Evolutionary conservation across 1,140 invertebrate genomes (phyloP).

Genomic region (Leptinotarsa defecta): DNA sequence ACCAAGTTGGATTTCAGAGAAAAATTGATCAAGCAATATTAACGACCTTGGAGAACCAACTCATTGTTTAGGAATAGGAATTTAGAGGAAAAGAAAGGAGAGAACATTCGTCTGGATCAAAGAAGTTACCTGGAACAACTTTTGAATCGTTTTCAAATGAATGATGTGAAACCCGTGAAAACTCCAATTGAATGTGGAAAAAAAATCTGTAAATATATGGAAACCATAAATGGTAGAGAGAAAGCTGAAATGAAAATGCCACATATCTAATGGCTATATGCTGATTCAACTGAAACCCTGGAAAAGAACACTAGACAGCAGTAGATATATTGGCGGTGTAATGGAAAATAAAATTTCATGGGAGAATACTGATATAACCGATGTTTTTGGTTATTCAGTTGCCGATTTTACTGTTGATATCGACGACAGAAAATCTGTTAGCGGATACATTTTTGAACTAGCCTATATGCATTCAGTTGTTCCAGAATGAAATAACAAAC

Average conservation of each 20-base stretch:
- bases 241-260: not conserved
- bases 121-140: too few relatives aligned
- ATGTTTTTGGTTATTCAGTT: slow-evolving; percentile 41
- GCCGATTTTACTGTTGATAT: slow-evolving; percentile 52
- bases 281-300: not conserved
- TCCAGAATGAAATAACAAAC: slow-evolving; percentile 48
- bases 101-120: too few relatives aligned
- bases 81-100: too few relatives aligned
- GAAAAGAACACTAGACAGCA: not conserved
- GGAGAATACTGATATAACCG: not conserved
- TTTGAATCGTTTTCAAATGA: too few relatives aligned
- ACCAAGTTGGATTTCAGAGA: too few relatives aligned
- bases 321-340: not conserved
- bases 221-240: not conserved
- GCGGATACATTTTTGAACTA: slow-evolving; percentile 51
- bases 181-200: too few relatives aligned
- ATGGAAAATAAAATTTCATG: not conserved
- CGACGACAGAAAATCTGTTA: slow-evolving; percentile 48
- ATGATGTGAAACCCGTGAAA: too few relatives aligned
- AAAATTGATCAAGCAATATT: too few relatives aligned
- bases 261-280: not conserved
- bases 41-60: too few relatives aligned
- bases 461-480: slow-evolving; percentile 50
- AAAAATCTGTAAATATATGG: not conserved
- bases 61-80: too few relatives aligned